These are phyloP conservation scores for Tonatia bakeri DNA, from an alignment of 2,113 vertebrate species.

Conservation along the genomic window DNA sequence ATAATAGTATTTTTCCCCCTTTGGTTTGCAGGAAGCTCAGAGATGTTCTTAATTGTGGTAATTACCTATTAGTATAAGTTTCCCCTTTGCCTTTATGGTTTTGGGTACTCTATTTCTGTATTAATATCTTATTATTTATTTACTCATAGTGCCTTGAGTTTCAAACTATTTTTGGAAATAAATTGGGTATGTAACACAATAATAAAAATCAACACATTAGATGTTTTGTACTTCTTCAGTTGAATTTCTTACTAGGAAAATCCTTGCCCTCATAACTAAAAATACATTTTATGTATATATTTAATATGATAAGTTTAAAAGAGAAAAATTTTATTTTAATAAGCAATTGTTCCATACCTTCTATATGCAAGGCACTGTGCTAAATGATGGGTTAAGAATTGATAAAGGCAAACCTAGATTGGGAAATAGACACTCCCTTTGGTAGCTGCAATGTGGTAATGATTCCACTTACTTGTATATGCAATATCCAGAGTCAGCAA, in stretches of 20 bases:
- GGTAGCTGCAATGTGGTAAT: neutral
- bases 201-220: neutral
- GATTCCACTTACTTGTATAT: neutral
- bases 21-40: neutral
- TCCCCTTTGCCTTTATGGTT: neutral
- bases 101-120: neutral
- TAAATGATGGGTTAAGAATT: neutral
- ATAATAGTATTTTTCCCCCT: neutral
- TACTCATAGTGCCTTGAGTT: neutral
- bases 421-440: neutral
- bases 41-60: neutral
- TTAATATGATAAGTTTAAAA: neutral
- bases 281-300: neutral
- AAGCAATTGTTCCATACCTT: neutral
- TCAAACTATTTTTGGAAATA: neutral
- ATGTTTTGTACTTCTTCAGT: neutral
- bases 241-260: slow-evolving; percentile 12
- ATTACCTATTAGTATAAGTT: neutral
- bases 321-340: neutral
- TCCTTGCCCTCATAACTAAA: neutral
- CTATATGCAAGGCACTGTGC: neutral
- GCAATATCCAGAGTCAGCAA: neutral
- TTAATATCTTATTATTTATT: neutral
- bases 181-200: neutral
- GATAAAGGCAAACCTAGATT: neutral